Percentiles rank a stretch among this genome's conserved stretches.
phyloP scores from a whole-genome alignment of 2,888 invertebrate genomes.

The Parasteatoda lunata region DNA sequence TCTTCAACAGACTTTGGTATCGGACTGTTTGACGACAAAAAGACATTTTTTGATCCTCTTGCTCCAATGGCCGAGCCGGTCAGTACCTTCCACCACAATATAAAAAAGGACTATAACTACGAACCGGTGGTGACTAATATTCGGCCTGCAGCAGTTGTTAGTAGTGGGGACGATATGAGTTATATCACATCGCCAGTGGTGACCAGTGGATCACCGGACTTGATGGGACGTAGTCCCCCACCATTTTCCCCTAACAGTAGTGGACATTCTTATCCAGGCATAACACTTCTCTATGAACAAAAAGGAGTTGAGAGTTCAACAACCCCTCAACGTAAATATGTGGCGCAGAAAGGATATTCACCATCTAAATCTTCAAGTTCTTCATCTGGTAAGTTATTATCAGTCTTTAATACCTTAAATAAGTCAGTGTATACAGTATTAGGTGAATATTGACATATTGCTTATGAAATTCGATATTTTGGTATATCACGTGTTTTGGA shows the following conservation, averaged over 20 bases:
- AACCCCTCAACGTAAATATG: constrained; percentile 52
- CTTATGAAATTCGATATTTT: background rate
- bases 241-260: constrained; percentile 29
- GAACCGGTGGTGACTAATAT: constrained; percentile 57
- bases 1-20: constrained; percentile 46
- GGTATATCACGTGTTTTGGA: background rate
- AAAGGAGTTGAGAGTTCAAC: constrained; percentile 55
- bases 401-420: background rate
- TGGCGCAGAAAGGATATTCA: constrained; percentile 53
- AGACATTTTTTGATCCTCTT: constrained; percentile 55
- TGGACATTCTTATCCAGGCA: constrained; percentile 40
- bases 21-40: constrained; percentile 59
- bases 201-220: constrained; percentile 52
- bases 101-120: constrained; percentile 59
- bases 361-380: constrained; percentile 39
- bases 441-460: background rate
- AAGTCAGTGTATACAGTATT: background rate
- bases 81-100: constrained; percentile 48
- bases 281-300: constrained; percentile 62
- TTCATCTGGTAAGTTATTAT: constrained; percentile 30
- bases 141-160: constrained; percentile 50
- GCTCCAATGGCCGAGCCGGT: constrained; percentile 67
- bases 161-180: constrained; percentile 38
- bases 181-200: constrained; percentile 56
- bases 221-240: constrained; percentile 47